Evolutionary conservation across 2,797 vertebrate species (phyloP).

Genomic region (Rhinatrema bivittatum): DNA sequence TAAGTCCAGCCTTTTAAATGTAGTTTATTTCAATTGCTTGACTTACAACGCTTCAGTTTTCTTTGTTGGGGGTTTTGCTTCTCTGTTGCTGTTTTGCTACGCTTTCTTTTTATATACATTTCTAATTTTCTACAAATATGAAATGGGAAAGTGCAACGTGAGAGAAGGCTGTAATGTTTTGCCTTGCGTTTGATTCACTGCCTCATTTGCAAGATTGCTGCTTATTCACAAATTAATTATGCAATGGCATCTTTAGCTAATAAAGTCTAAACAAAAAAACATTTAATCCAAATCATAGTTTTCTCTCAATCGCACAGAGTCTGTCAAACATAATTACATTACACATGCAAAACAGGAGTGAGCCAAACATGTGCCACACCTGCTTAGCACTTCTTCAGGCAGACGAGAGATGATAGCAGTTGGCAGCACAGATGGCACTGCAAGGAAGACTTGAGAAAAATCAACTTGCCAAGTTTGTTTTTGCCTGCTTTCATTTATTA

Average conservation of each 20-base stretch:
- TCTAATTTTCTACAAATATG: too few relatives aligned
- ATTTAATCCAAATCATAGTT: conserved; percentile 54
- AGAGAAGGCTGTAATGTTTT: too few relatives aligned
- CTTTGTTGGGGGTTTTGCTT: too few relatives aligned
- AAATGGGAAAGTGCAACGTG: too few relatives aligned
- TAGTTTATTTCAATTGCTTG: too few relatives aligned
- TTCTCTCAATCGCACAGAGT: conserved; percentile 41
- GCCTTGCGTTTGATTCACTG: conserved; percentile 34
- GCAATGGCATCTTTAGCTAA: conserved; percentile 52
- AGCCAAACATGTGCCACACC: conserved; percentile 53
- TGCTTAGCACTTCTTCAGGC: conserved; percentile 48
- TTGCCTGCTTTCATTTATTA: conserved; percentile 18
- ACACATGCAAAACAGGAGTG: conserved; percentile 46
- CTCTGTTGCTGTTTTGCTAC: too few relatives aligned
- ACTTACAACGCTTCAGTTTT: too few relatives aligned
- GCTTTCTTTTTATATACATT: conserved; percentile 26
- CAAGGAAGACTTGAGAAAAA: conserved; percentile 33
- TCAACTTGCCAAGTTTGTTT: conserved; percentile 16
- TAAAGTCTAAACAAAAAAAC: conserved; percentile 61
- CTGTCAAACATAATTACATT: conserved; percentile 62
- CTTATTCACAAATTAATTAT: conserved; percentile 57
- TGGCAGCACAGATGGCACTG: conserved; percentile 57
- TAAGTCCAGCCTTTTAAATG: too few relatives aligned
- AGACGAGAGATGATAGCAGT: conserved; percentile 41
- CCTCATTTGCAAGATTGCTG: conserved; percentile 44